Conservation (phyloP, 2,797 vertebrate genomes). For the Denticeps clupeoides region DNA sequence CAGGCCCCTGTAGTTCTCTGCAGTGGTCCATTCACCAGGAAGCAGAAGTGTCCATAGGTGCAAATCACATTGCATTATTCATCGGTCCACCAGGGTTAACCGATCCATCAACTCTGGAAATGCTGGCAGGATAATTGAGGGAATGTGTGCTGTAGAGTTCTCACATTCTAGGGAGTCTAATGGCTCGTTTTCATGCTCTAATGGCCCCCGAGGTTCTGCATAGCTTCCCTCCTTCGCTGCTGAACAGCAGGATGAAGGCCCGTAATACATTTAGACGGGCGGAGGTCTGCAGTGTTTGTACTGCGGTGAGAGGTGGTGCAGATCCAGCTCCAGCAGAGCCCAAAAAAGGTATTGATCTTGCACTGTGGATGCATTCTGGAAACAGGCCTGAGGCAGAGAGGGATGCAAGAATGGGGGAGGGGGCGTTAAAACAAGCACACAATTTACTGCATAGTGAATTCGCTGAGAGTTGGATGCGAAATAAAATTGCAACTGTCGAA, state of each 20-base stretch:
- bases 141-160: too few species aligned
- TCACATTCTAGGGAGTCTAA: slow-evolving; percentile 39
- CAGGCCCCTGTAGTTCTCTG: background rate
- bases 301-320: background rate
- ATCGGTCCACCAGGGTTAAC: slow-evolving; percentile 28
- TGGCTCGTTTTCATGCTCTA: slow-evolving; percentile 39
- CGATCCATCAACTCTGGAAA: slow-evolving; percentile 34
- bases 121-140: slow-evolving; percentile 46
- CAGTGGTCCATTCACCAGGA: slow-evolving; percentile 21
- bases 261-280: slow-evolving; percentile 44
- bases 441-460: background rate
- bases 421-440: background rate
- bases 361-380: slow-evolving; percentile 22
- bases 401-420: background rate
- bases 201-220: slow-evolving; percentile 40
- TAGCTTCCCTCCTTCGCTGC: slow-evolving; percentile 36
- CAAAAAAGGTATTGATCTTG: slow-evolving; percentile 37
- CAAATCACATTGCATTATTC: slow-evolving; percentile 43
- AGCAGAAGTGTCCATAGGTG: slow-evolving; percentile 25
- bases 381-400: slow-evolving; percentile 15
- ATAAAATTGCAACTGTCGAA: too few species aligned
- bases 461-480: background rate
- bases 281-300: background rate
- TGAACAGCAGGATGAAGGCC: slow-evolving; percentile 43
- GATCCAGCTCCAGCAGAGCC: slow-evolving; percentile 11